A percentile compares a stretch with the other conserved stretches of the same genome.
phyloP scores from a whole-genome alignment of 1,140 invertebrate genomes.

The Penaeus chinensis region DNA sequence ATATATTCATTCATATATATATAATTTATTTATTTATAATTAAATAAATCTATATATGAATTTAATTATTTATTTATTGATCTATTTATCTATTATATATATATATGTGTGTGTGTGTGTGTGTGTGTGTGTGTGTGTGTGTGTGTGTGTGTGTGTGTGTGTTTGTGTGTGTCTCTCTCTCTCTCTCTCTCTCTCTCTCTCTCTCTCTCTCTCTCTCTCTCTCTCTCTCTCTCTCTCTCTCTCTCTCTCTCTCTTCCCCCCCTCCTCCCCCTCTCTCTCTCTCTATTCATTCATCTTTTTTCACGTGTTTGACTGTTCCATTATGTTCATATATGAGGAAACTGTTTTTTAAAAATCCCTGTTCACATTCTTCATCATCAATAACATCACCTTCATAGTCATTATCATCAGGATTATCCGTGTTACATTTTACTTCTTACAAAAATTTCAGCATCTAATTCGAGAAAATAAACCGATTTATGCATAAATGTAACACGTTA shows the following conservation, averaged over 20 bases:
- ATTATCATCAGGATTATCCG: not conserved
- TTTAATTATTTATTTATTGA: not conserved
- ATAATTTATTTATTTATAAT: not conserved
- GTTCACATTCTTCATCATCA: not conserved
- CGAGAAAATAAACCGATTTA: not conserved
- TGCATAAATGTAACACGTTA: not conserved
- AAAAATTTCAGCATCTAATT: too few species aligned
- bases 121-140: not conserved
- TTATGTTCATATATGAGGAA: too few species aligned
- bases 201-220: too few species aligned
- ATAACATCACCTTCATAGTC: not conserved
- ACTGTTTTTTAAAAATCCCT: too few species aligned
- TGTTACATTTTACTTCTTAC: too few species aligned
- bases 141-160: not conserved
- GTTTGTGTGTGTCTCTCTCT: not conserved
- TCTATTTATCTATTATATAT: conserved; percentile 2
- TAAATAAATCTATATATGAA: conserved; percentile 1
- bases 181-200: too few species aligned
- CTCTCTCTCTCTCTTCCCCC: too few species aligned
- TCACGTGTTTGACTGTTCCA: too few species aligned
- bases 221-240: too few species aligned
- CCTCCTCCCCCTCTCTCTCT: too few species aligned
- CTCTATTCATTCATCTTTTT: too few species aligned
- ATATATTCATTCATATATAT: not conserved
- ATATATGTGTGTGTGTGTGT: not conserved